A percentile compares a stretch with the other conserved stretches of the same genome.
phyloP scores from a whole-genome alignment of 2,888 invertebrate species.

The Hololepta plana region DNA sequence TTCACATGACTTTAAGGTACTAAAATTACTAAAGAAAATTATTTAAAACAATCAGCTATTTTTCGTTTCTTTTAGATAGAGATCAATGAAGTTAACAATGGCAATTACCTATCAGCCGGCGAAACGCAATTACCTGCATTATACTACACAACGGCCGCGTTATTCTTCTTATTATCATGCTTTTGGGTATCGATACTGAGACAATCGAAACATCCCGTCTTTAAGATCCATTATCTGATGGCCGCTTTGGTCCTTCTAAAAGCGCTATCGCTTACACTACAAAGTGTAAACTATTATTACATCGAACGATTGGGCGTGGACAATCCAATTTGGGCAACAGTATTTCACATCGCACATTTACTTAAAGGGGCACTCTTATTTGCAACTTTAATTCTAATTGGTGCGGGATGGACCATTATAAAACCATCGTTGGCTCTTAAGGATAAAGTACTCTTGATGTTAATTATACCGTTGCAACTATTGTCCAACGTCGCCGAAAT shows the following conservation, averaged over 20 bases:
- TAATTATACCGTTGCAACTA: constrained; percentile 92
- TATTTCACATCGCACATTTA: constrained; percentile 92
- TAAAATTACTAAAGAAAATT: constrained; percentile 9
- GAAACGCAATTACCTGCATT: constrained; percentile 89
- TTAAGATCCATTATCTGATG: constrained; percentile 95
- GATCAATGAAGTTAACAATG: constrained; percentile 76
- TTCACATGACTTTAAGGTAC: constrained; percentile 52
- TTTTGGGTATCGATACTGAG: constrained; percentile 84
- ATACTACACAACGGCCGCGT: constrained; percentile 78
- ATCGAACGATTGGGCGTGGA: constrained; percentile 86
- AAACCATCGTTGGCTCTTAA: constrained; percentile 92
- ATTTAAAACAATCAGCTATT: too few species aligned
- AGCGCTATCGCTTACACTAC: constrained; percentile 81
- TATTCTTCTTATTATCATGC: constrained; percentile 77
- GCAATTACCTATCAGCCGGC: constrained; percentile 77
- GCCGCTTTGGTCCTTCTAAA: constrained; percentile 83
- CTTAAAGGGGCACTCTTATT: constrained; percentile 60
- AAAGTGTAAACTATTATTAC: constrained; percentile 87
- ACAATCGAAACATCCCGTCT: constrained; percentile 55
- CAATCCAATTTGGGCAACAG: constrained; percentile 92
- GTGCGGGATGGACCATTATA: constrained; percentile 98
- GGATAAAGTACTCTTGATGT: constrained; percentile 94
- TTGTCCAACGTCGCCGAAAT: constrained; percentile 94
- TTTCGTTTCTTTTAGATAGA: constrained; percentile 46
- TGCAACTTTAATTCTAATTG: constrained; percentile 88